phyloP scores from a whole-genome alignment of 2,888 invertebrate species.

The Hydroisotoma schaefferi region DNA sequence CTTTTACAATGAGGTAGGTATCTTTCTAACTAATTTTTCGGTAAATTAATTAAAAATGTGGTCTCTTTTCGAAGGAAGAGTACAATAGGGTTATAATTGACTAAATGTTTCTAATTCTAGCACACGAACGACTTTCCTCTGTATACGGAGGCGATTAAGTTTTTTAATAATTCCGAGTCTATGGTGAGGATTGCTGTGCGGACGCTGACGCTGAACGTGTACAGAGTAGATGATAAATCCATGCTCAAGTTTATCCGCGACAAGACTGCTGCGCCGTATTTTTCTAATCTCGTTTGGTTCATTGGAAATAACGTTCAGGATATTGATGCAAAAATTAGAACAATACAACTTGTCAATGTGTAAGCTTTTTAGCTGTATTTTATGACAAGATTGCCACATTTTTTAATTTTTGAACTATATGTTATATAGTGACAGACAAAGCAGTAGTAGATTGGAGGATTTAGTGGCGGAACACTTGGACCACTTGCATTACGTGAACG shows the following conservation, averaged over 20 bases:
- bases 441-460: conserved; percentile 64
- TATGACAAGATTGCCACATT: too few relatives aligned
- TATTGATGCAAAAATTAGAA: too few relatives aligned
- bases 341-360: too few relatives aligned
- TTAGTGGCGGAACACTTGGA: conserved; percentile 95
- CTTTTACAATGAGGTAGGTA: conserved; percentile 92
- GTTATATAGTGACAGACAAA: conserved; percentile 51
- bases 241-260: conserved; percentile 95
- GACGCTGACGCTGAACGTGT: conserved; percentile 95
- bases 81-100: neutral
- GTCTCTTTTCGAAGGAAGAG: neutral
- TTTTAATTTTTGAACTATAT: too few relatives aligned
- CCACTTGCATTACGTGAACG: conserved; percentile 94
- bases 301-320: conserved; percentile 97
- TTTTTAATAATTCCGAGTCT: conserved; percentile 97
- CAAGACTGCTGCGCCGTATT: conserved; percentile 95
- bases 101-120: conserved; percentile 55
- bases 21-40: neutral
- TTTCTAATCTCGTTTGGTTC: conserved; percentile 98
- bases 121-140: conserved; percentile 98
- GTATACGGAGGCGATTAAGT: conserved; percentile 98
- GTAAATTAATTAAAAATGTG: neutral
- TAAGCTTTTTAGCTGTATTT: too few relatives aligned
- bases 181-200: conserved; percentile 99
- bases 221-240: conserved; percentile 85